Conservation (phyloP, 1,140 invertebrate species). For the Maconellicoccus hirsutus region DNA sequence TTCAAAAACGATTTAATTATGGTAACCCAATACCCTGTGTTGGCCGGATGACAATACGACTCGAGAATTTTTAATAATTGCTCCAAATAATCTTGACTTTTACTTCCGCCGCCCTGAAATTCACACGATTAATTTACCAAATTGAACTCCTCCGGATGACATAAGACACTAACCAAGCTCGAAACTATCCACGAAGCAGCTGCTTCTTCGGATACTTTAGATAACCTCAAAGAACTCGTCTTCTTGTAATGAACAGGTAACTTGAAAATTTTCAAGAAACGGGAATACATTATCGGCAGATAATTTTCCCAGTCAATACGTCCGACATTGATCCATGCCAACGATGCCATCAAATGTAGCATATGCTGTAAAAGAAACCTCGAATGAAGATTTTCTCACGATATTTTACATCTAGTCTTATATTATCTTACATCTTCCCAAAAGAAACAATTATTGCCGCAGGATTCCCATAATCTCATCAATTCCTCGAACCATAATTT, state of each 20-base stretch:
- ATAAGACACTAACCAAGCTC: slow-evolving; percentile 40
- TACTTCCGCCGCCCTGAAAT: slow-evolving; percentile 42
- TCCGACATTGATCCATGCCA: slow-evolving; percentile 65
- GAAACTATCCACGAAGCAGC: slow-evolving; percentile 59
- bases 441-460: slow-evolving; percentile 47
- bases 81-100: slow-evolving; percentile 57
- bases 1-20: slow-evolving; percentile 49
- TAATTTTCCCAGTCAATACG: slow-evolving; percentile 78
- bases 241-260: slow-evolving; percentile 65
- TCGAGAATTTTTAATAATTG: slow-evolving; percentile 73
- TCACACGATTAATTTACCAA: slow-evolving; percentile 24
- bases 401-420: neutral
- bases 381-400: slow-evolving; percentile 23
- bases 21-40: slow-evolving; percentile 62
- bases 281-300: slow-evolving; percentile 67
- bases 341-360: slow-evolving; percentile 55
- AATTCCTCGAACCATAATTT: slow-evolving; percentile 76
- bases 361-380: slow-evolving; percentile 43
- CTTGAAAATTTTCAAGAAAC: slow-evolving; percentile 61
- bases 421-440: slow-evolving; percentile 56
- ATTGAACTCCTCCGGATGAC: too few relatives aligned
- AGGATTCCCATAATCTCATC: slow-evolving; percentile 62
- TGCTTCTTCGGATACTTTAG: slow-evolving; percentile 44
- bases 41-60: slow-evolving; percentile 83
- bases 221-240: slow-evolving; percentile 35